Conservation (phyloP, 2,797 vertebrate genomes). For the Gouania willdenowi region DNA sequence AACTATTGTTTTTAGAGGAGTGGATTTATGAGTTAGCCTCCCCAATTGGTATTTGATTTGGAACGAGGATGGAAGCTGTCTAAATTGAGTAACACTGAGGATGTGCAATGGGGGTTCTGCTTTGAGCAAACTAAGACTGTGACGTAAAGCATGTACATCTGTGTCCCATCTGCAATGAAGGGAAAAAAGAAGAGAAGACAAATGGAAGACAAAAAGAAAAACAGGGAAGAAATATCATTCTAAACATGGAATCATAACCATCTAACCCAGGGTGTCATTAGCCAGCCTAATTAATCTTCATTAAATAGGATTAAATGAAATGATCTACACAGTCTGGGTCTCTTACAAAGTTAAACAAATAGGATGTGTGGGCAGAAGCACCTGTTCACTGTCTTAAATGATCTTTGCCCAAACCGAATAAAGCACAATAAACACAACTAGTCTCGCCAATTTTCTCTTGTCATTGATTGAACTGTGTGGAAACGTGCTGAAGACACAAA, state of each 20-base stretch:
- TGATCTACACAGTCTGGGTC: slow-evolving; percentile 32
- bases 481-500: slow-evolving; percentile 45
- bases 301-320: slow-evolving; percentile 55
- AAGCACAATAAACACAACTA: slow-evolving; percentile 70
- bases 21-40: slow-evolving; percentile 41
- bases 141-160: slow-evolving; percentile 23
- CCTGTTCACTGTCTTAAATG: slow-evolving; percentile 63
- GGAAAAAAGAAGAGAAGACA: slow-evolving; percentile 4
- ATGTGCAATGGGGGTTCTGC: slow-evolving; percentile 3
- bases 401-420: slow-evolving; percentile 45
- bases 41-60: slow-evolving; percentile 50
- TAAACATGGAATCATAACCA: slow-evolving; percentile 47
- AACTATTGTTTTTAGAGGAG: slow-evolving; percentile 47
- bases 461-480: slow-evolving; percentile 58
- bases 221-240: too few relatives aligned
- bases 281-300: slow-evolving; percentile 57
- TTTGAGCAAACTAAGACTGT: slow-evolving; percentile 16
- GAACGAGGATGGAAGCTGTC: slow-evolving; percentile 27
- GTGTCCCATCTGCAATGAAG: slow-evolving; percentile 10
- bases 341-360: slow-evolving; percentile 71
- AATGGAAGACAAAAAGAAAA: slow-evolving; percentile 7
- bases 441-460: slow-evolving; percentile 35
- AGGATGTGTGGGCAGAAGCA: slow-evolving; percentile 52
- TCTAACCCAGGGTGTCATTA: slow-evolving; percentile 62
- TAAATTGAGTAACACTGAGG: slow-evolving; percentile 43